A percentile compares a stretch with the other conserved stretches of the same genome.
These are phyloP conservation scores for Orchestia grillus DNA, from an alignment of 1,140 invertebrate species.

Conservation along the genomic window DNA sequence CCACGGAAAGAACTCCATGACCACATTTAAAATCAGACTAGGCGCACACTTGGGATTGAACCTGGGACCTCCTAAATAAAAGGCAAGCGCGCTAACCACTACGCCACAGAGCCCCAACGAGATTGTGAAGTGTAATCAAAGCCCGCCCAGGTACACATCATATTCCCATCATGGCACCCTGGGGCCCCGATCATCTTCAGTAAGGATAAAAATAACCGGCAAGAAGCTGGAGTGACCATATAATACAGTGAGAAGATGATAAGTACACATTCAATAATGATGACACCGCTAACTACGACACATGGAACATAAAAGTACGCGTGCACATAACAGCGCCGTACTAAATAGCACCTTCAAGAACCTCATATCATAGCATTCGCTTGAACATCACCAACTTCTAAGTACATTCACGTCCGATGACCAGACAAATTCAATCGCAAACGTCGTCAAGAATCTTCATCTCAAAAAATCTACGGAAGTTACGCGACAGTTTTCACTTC, in stretches of 20 bases:
- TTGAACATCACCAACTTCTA: background rate
- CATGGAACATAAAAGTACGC: background rate
- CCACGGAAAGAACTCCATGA: too few species aligned
- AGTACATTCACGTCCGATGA: background rate
- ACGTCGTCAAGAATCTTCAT: too few species aligned
- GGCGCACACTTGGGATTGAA: too few species aligned
- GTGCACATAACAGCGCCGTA: background rate
- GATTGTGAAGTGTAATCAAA: too few species aligned
- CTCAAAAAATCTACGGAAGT: too few species aligned
- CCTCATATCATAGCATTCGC: background rate
- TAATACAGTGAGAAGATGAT: constrained; percentile 35
- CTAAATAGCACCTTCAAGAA: background rate
- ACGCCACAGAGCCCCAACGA: too few species aligned
- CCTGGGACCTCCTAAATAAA: too few species aligned
- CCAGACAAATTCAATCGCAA: background rate
- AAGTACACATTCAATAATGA: constrained; percentile 14
- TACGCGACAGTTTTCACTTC: too few species aligned
- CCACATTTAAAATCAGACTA: too few species aligned
- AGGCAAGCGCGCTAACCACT: too few species aligned
- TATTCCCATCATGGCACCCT: too few species aligned
- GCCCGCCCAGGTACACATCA: too few species aligned
- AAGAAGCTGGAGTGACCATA: background rate
- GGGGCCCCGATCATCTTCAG: background rate
- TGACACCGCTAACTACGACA: background rate
- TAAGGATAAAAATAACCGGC: background rate